Evolutionary conservation across 2,113 vertebrate species (phyloP).

Genomic region (Motacilla alba): DNA sequence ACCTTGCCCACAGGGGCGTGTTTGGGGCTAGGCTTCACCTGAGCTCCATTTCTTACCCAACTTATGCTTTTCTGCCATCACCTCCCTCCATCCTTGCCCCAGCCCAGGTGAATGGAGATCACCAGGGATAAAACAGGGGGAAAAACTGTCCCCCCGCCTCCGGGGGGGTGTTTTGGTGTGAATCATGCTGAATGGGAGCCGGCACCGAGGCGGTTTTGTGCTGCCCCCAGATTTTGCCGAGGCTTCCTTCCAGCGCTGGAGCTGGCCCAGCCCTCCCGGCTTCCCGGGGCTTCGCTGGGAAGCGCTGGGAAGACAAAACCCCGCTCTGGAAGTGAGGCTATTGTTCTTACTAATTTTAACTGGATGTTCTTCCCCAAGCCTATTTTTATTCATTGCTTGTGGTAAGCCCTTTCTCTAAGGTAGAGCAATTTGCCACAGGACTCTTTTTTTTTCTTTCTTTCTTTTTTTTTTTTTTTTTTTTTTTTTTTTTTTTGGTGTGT

Average conservation of each 20-base stretch:
- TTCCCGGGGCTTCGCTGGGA: slow-evolving; percentile 45
- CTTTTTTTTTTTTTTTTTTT: background rate
- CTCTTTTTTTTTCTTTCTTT: background rate
- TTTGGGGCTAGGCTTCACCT: background rate
- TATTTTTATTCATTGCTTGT: slow-evolving; percentile 63
- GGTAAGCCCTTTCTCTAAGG: slow-evolving; percentile 57
- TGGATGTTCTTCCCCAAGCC: slow-evolving; percentile 44
- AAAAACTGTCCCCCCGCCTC: accelerated
- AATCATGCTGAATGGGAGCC: accelerated
- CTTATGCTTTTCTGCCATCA: accelerated
- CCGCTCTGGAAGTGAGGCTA: slow-evolving; percentile 42
- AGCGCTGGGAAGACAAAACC: slow-evolving; percentile 47
- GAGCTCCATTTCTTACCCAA: background rate
- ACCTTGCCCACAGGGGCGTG: background rate
- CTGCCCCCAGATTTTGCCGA: background rate
- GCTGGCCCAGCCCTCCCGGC: slow-evolving; percentile 19
- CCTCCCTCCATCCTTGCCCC: background rate
- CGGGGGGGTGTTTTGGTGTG: accelerated
- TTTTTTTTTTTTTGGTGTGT: background rate
- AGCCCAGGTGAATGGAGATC: background rate
- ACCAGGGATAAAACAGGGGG: background rate
- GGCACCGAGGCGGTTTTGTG: background rate
- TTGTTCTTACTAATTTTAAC: slow-evolving; percentile 67
- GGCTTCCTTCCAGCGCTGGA: slow-evolving; percentile 1
- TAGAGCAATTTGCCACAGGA: slow-evolving; percentile 47